Percentiles rank a stretch among this genome's conserved stretches.
phyloP scores from a whole-genome alignment of 2,888 invertebrate genomes.

The Litoditis marina region DNA sequence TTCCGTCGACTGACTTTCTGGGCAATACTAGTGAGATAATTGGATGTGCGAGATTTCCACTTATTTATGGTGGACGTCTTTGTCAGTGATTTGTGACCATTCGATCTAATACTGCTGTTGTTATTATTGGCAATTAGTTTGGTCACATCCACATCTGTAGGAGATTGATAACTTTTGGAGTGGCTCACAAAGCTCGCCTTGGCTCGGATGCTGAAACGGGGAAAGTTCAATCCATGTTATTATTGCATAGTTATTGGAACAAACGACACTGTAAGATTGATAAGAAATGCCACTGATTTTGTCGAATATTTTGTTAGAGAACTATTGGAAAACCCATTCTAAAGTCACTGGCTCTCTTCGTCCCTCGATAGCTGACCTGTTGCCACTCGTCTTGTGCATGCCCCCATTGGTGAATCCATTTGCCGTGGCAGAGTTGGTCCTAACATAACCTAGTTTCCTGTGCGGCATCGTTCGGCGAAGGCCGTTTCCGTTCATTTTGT shows the following conservation, averaged over 20 bases:
- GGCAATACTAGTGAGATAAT: constrained; percentile 35
- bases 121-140: background rate
- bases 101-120: constrained; percentile 10
- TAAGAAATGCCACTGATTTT: background rate
- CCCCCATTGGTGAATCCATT: constrained; percentile 10
- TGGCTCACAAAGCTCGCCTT: constrained; percentile 15
- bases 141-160: constrained; percentile 9
- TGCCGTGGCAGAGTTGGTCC: constrained; percentile 31
- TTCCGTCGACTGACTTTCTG: constrained; percentile 38
- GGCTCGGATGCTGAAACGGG: too few relatives aligned
- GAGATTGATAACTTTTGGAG: constrained; percentile 1
- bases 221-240: too few relatives aligned
- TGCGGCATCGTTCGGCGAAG: constrained; percentile 53
- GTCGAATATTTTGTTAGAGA: too few relatives aligned
- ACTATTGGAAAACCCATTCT: too few relatives aligned
- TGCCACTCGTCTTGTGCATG: constrained; percentile 10
- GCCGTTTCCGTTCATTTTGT: constrained; percentile 47
- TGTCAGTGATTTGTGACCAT: constrained; percentile 27
- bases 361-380: constrained; percentile 11
- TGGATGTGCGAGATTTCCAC: constrained; percentile 36
- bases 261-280: too few relatives aligned
- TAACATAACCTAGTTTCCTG: constrained; percentile 47
- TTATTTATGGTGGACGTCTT: constrained; percentile 36
- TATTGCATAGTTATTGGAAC: too few relatives aligned
- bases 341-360: too few relatives aligned